A percentile compares a stretch with the other conserved stretches of the same genome.
phyloP scores from a whole-genome alignment of 2,113 vertebrate species.

The Dipodomys stephensi region DNA sequence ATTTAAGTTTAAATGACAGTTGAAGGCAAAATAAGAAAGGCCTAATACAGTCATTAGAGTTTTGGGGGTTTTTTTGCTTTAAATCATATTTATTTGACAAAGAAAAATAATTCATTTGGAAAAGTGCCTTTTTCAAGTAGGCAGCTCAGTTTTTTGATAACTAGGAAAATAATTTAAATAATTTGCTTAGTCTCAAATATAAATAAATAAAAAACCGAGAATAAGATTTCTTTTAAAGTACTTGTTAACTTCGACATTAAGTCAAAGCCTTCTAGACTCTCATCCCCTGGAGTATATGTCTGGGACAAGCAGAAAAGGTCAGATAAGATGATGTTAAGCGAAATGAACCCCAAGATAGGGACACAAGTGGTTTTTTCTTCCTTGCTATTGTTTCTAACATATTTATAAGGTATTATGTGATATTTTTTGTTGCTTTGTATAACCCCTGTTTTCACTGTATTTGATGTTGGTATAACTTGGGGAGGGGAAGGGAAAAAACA shows the following conservation, averaged over 20 bases:
- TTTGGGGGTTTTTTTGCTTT: not conserved
- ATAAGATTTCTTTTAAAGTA: constrained; percentile 39
- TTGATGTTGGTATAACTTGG: too few relatives aligned
- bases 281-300: not conserved
- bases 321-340: too few relatives aligned
- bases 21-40: too few relatives aligned
- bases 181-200: not conserved
- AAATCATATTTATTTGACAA: not conserved
- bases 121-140: not conserved
- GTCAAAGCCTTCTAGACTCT: not conserved
- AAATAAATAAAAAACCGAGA: constrained; percentile 15
- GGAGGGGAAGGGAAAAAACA: too few relatives aligned
- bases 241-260: not conserved
- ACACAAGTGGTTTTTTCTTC: too few relatives aligned
- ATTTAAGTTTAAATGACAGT: not conserved
- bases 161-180: constrained; percentile 3
- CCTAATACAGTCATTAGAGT: not conserved
- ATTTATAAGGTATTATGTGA: too few relatives aligned
- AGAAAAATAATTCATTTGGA: constrained; percentile 13
- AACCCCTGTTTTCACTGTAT: too few relatives aligned
- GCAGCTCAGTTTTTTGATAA: constrained; percentile 41
- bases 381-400: too few relatives aligned
- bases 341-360: too few relatives aligned
- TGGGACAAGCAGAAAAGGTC: too few relatives aligned
- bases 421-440: too few relatives aligned